Percentiles rank a stretch among this genome's conserved stretches.
Conservation (phyloP, 2,797 vertebrate species). For the Smutsia temminckii region DNA sequence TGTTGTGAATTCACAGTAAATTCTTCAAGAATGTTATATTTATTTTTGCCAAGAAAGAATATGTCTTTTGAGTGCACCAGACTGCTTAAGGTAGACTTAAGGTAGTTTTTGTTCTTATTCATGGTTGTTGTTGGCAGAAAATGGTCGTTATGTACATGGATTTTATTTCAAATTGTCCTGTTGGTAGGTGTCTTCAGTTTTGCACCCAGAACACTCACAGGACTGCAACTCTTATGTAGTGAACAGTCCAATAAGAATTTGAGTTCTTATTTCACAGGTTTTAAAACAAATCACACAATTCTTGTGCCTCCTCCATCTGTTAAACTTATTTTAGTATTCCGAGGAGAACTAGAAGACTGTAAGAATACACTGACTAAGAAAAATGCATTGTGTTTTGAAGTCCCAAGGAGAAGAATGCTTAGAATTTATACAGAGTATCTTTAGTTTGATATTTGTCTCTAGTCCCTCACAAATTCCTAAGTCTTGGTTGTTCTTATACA, state of each 20-base stretch:
- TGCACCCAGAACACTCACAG: background rate
- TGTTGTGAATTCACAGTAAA: background rate
- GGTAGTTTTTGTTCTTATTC: background rate
- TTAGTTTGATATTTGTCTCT: conserved; percentile 34
- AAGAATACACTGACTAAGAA: conserved; percentile 2
- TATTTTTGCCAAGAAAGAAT: background rate
- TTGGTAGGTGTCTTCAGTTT: conserved; percentile 19
- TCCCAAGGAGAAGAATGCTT: conserved; percentile 20
- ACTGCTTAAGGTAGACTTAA: background rate
- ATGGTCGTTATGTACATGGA: background rate
- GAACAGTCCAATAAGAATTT: background rate
- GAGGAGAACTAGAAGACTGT: conserved; percentile 31
- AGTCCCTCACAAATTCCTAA: background rate
- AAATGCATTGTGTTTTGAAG: conserved; percentile 25
- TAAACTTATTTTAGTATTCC: conserved; percentile 43
- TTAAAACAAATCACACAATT: conserved; percentile 36
- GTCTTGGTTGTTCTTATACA: conserved; percentile 44
- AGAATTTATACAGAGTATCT: background rate
- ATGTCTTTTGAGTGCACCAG: background rate
- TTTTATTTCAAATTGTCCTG: conserved; percentile 29
- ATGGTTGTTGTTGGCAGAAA: background rate
- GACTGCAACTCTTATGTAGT: background rate
- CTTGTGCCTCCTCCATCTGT: background rate
- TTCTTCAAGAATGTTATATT: conserved; percentile 15
- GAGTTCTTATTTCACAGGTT: background rate